Percentiles rank a stretch among this genome's conserved stretches.
Evolutionary conservation across 2,113 vertebrate genomes (phyloP).

Genomic region (Acanthochromis polyacanthus): DNA sequence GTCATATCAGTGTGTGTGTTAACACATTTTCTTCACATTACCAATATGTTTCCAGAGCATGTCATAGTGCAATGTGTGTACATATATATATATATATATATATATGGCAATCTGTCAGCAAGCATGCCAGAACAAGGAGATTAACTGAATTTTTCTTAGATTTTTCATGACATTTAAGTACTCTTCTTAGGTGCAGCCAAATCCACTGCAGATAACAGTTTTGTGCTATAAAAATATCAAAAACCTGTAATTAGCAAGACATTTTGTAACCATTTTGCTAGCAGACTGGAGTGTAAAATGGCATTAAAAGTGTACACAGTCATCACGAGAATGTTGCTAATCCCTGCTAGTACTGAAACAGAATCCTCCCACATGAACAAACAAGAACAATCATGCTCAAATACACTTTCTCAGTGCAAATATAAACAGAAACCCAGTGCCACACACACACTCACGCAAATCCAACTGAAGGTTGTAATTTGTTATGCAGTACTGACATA

Average conservation of each 20-base stretch:
- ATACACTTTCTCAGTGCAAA: constrained; percentile 44
- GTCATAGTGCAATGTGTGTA: background rate
- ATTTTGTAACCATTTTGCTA: constrained; percentile 6
- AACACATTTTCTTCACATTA: background rate
- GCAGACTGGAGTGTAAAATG: constrained; percentile 4
- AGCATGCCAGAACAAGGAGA: no score
- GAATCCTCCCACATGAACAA: constrained; percentile 56
- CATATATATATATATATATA: no score
- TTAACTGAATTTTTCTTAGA: background rate
- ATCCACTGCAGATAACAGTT: constrained; percentile 1
- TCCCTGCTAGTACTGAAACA: constrained; percentile 17
- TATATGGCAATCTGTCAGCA: no score
- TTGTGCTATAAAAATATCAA: constrained; percentile 27
- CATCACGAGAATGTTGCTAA: constrained; percentile 1
- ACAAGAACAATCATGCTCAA: constrained; percentile 46
- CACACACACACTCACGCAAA: background rate
- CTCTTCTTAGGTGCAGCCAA: background rate
- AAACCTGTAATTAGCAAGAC: constrained; percentile 12
- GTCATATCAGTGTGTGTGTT: background rate
- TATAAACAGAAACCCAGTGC: constrained; percentile 42
- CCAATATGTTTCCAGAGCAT: background rate
- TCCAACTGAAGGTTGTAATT: constrained; percentile 17
- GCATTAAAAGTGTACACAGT: constrained; percentile 4
- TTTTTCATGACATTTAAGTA: background rate
- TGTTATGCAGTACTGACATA: constrained; percentile 12